phyloP scores from a whole-genome alignment of 1,140 invertebrate species.

The Drosophila pseudoobscura region DNA sequence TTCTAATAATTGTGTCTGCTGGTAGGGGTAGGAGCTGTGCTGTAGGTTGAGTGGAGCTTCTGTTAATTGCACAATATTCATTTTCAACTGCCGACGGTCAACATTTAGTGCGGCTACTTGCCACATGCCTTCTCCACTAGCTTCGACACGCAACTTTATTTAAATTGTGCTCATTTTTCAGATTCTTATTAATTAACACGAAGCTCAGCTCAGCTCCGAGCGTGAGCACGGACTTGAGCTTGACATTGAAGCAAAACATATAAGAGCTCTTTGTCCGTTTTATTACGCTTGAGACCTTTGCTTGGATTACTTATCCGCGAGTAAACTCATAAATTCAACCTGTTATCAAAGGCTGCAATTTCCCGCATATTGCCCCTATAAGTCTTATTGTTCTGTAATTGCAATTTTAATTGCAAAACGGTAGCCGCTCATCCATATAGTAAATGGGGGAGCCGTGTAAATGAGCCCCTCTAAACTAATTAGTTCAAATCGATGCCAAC shows the following conservation, averaged over 20 bases:
- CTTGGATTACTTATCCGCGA: constrained; percentile 25
- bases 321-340: constrained; percentile 15
- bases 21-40: too few relatives aligned
- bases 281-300: constrained; percentile 17
- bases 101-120: constrained; percentile 29
- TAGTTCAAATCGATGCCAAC: constrained; percentile 44
- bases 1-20: constrained; percentile 16
- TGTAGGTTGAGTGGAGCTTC: neutral
- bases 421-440: constrained; percentile 12
- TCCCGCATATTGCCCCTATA: neutral
- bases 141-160: constrained; percentile 68
- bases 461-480: constrained; percentile 42
- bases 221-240: constrained; percentile 28
- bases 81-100: constrained; percentile 40
- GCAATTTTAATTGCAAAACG: constrained; percentile 40
- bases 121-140: constrained; percentile 11
- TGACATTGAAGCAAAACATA: constrained; percentile 43
- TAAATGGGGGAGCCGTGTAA: constrained; percentile 26
- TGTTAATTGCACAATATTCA: constrained; percentile 64
- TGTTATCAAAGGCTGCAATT: constrained; percentile 43
- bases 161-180: constrained; percentile 59
- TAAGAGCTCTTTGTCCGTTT: constrained; percentile 26
- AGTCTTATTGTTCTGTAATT: constrained; percentile 24
- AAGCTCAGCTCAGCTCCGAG: neutral
- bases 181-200: constrained; percentile 69